A percentile compares a stretch with the other conserved stretches of the same genome.
phyloP scores from a whole-genome alignment of 2,888 invertebrate genomes.

The Callyntrura guangdongensis region DNA sequence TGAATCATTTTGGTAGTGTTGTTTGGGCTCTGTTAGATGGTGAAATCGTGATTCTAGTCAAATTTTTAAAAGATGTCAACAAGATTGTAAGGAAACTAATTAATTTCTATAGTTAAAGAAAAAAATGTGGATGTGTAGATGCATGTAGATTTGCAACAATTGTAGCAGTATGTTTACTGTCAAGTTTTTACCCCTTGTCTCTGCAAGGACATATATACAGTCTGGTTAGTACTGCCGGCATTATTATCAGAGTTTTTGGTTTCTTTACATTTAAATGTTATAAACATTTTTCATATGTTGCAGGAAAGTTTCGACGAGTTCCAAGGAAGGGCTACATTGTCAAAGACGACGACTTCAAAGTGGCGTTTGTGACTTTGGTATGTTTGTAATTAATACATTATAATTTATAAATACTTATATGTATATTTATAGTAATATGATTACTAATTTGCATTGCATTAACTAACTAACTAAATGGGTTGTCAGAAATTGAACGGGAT shows the following conservation, averaged over 20 bases:
- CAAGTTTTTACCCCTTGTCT: too few relatives aligned
- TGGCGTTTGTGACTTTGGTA: slow-evolving; percentile 93
- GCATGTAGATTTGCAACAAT: too few relatives aligned
- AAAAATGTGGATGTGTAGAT: too few relatives aligned
- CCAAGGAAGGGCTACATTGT: slow-evolving; percentile 88
- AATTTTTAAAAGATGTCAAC: not conserved
- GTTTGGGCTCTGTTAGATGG: not conserved
- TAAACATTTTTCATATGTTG: slow-evolving; percentile 1
- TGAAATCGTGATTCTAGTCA: not conserved
- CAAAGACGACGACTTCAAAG: slow-evolving; percentile 94
- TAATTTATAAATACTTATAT: too few relatives aligned
- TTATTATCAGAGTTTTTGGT: too few relatives aligned
- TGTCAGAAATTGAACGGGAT: not conserved
- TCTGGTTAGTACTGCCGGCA: too few relatives aligned
- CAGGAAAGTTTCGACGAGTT: slow-evolving; percentile 88
- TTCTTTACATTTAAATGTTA: too few relatives aligned
- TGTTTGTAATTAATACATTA: slow-evolving; percentile 84
- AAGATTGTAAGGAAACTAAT: slow-evolving; percentile 4
- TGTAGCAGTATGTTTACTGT: slow-evolving; percentile 86
- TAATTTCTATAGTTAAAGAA: too few relatives aligned
- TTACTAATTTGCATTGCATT: too few relatives aligned
- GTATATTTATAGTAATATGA: too few relatives aligned
- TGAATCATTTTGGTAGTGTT: not conserved
- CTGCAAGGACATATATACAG: slow-evolving; percentile 92
- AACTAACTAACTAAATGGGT: too few relatives aligned